Evolutionary conservation across 2,888 invertebrate species (phyloP), one percentile per base, ranked within the genome.

Genomic region (Mesoligia furuncula): DNA sequence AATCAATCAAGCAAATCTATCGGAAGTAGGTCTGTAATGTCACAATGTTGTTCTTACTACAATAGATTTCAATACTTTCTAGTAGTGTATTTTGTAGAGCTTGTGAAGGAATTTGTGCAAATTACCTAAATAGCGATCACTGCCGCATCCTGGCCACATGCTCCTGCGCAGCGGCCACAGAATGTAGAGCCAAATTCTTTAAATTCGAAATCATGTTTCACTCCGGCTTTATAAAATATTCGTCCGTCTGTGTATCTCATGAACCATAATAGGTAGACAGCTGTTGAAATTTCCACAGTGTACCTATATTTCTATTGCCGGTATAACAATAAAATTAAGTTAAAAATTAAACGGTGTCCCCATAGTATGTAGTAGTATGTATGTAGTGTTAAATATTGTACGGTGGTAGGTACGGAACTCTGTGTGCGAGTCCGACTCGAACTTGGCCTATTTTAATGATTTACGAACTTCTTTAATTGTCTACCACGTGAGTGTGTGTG

Each of bases 1-100:
- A 66, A 82, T 61, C 80, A 81, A 81, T 81, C 54, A 81, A 81
- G 3, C 15, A 67, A 45, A 79, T 48, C 9, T 31, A n/a, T 4
- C 1, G 24, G 27, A 61, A 11, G 54, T 31, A 20, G n/a, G 36
- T 36, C 6, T n/a, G 36, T n/a, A 36, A 72, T 36, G 20, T 15
- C 6, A 48, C 72, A 31, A 13, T 48, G 4, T 36, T 48, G 20
- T 15, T 48, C 13, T n/a, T 36, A 48, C 31, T 54, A 59, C n/a
- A 69, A 59, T 7, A 17, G n/a, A 69, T n/a, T 68, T 0, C 11
- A 15, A 45, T 45, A 27, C 1, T 20, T 27, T 66, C 20, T 62
- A 61, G 31, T 36, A 27, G 9, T 27, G 27, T 11, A 27, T 27
- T 42, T n/a, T 42, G n/a, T 42, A 66, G 15, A 65, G 65, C 15